phyloP scores from a whole-genome alignment of 2,797 vertebrate genomes.

The Cyprinella venusta region DNA sequence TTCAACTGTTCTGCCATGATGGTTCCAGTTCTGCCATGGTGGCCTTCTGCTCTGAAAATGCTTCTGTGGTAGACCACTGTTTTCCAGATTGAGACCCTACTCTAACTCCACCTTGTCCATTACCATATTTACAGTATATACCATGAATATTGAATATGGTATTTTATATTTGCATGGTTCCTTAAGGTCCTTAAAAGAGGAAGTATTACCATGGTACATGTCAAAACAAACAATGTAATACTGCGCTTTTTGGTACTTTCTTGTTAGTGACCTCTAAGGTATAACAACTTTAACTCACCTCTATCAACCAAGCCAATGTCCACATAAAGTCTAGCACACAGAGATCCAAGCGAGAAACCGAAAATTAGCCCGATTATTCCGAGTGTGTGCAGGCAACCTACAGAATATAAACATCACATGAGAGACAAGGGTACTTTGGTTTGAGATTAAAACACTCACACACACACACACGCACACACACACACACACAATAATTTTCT shows the following conservation, averaged over 20 bases:
- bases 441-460: neutral
- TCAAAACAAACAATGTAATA: neutral
- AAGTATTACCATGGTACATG: neutral
- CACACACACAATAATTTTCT: constrained; percentile 45
- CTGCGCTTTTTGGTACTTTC: neutral
- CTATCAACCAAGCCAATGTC: constrained; percentile 89
- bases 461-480: neutral
- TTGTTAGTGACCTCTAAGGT: neutral
- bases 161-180: too few relatives aligned
- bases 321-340: constrained; percentile 87
- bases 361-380: constrained; percentile 84
- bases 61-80: too few relatives aligned
- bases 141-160: too few relatives aligned
- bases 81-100: too few relatives aligned
- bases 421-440: neutral
- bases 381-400: constrained; percentile 80
- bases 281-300: constrained; percentile 74
- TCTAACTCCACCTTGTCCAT: too few relatives aligned
- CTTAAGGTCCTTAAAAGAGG: neutral
- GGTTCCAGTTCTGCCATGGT: too few relatives aligned
- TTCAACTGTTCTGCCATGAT: too few relatives aligned
- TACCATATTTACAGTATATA: too few relatives aligned
- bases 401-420: neutral
- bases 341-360: constrained; percentile 83
- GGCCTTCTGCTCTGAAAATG: too few relatives aligned